phyloP scores from a whole-genome alignment of 2,888 invertebrate genomes.

The Teleiodes luculella region DNA sequence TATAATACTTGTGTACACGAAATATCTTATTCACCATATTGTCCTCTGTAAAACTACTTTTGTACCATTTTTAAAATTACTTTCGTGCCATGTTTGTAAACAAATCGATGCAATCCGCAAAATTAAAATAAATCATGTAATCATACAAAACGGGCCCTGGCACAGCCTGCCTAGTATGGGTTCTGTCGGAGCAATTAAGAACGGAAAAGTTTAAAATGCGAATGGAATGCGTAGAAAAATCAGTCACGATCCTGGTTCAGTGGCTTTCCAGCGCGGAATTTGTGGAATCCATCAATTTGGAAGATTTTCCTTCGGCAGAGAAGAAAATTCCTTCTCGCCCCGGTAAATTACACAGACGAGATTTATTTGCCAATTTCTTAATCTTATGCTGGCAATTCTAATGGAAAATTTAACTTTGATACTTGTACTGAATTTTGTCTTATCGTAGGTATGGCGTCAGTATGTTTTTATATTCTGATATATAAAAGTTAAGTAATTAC shows the following conservation, averaged over 20 bases:
- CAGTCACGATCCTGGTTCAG: slow-evolving; percentile 43
- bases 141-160: too few species aligned
- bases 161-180: too few species aligned
- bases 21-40: too few species aligned
- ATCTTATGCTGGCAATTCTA: slow-evolving; percentile 30
- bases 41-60: too few species aligned
- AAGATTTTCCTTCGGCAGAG: slow-evolving; percentile 51
- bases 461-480: too few species aligned
- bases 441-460: too few species aligned
- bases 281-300: slow-evolving; percentile 64
- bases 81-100: too few species aligned
- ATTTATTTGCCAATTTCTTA: slow-evolving; percentile 63
- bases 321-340: slow-evolving; percentile 47
- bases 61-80: too few species aligned
- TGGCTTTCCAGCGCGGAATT: slow-evolving; percentile 47
- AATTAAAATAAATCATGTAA: too few species aligned
- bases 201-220: slow-evolving; percentile 21
- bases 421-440: not conserved
- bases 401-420: not conserved
- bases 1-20: too few species aligned
- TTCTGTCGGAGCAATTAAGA: not conserved
- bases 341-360: slow-evolving; percentile 61
- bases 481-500: too few species aligned
- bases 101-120: too few species aligned
- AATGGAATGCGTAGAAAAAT: slow-evolving; percentile 34